A percentile compares a stretch with the other conserved stretches of the same genome.
Evolutionary conservation across 2,797 vertebrate species (phyloP).

Genomic region (Ptychobarbus kaznakovi): DNA sequence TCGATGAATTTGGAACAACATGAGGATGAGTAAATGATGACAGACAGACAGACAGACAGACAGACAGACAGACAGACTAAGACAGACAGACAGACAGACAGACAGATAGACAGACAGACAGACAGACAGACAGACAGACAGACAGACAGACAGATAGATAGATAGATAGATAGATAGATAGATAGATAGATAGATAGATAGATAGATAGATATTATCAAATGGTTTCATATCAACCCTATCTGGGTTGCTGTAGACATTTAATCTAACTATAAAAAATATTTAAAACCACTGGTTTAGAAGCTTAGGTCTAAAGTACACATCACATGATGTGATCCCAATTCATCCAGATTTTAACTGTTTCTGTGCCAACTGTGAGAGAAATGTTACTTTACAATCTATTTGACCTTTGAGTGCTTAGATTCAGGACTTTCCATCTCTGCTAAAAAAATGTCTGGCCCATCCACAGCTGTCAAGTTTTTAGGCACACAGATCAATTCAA

Average conservation of each 20-base stretch:
- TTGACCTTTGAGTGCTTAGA: slow-evolving; percentile 18
- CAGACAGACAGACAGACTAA: too few species aligned
- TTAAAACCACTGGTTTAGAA: background rate
- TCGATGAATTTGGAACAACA: background rate
- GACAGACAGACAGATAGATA: too few species aligned
- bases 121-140: too few species aligned
- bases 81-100: too few species aligned
- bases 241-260: background rate
- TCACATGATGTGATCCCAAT: background rate
- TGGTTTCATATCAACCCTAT: background rate
- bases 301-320: background rate
- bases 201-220: too few species aligned
- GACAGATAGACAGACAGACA: too few species aligned
- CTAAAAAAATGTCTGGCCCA: background rate
- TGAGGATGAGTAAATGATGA: background rate
- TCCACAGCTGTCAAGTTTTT: slow-evolving; percentile 18
- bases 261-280: background rate
- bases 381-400: background rate
- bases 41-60: too few species aligned
- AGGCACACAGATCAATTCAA: slow-evolving; percentile 5
- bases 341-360: background rate
- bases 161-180: too few species aligned
- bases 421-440: background rate
- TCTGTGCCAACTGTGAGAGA: background rate
- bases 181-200: too few species aligned